Percentiles rank a stretch among this genome's conserved stretches.
These are phyloP conservation scores for Sternotherus odoratus DNA, from an alignment of 2,797 vertebrate species.

Conservation along the genomic window DNA sequence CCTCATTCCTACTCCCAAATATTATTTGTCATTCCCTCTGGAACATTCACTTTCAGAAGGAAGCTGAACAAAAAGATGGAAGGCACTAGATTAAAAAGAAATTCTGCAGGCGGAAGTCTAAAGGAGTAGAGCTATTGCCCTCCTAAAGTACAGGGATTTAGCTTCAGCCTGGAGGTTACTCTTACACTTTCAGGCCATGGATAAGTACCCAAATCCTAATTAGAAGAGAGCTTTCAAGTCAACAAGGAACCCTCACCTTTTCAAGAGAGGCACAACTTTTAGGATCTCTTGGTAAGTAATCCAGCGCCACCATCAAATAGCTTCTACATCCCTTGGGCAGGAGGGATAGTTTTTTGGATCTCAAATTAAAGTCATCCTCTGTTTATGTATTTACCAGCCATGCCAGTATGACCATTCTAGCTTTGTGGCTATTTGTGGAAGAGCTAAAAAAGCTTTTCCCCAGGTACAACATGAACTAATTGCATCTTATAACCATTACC, in stretches of 20 bases:
- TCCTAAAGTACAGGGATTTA: background rate
- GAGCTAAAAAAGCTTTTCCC: background rate
- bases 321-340: background rate
- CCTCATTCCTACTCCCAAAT: background rate
- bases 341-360: background rate
- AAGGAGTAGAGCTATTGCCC: background rate
- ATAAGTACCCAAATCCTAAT: background rate
- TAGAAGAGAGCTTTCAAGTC: background rate
- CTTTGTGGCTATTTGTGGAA: background rate
- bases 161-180: background rate
- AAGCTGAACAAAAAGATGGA: background rate
- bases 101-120: background rate
- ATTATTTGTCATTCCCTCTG: background rate
- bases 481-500: background rate
- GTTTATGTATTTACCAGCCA: conserved; percentile 23
- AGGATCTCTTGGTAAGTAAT: background rate
- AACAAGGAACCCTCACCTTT: background rate
- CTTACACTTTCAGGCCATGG: background rate
- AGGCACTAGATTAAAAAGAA: background rate
- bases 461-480: background rate
- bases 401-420: background rate
- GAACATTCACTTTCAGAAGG: background rate
- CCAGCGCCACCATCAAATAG: background rate
- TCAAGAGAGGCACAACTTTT: background rate
- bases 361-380: background rate